Percentiles rank a stretch among this genome's conserved stretches.
phyloP scores from a whole-genome alignment of 2,888 invertebrate species.

The Therioaphis trifolii region DNA sequence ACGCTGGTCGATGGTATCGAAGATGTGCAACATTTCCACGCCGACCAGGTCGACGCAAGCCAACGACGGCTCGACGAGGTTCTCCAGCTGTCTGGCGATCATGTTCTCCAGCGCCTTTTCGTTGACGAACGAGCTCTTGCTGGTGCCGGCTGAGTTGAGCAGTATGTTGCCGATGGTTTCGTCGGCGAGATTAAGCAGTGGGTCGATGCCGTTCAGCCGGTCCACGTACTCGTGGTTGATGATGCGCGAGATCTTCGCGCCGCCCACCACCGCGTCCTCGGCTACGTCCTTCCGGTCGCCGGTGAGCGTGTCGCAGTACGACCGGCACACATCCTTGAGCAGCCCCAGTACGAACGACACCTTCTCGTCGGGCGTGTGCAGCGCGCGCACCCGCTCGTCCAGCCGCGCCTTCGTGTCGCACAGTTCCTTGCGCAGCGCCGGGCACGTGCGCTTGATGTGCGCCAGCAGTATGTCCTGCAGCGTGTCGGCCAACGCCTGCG shows the following conservation, averaged over 20 bases:
- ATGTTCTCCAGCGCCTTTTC: conserved; percentile 8
- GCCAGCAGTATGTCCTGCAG: conserved; percentile 31
- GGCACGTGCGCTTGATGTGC: conserved; percentile 41
- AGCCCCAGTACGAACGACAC: conserved; percentile 41
- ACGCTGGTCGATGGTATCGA: conserved; percentile 9
- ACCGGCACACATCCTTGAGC: conserved; percentile 37
- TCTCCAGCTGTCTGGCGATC: background rate
- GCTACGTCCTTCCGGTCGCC: conserved; percentile 31
- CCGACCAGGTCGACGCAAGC: background rate
- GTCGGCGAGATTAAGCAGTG: background rate
- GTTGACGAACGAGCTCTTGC: background rate
- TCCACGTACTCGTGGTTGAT: background rate
- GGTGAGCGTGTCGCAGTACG: conserved; percentile 37
- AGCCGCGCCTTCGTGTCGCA: conserved; percentile 1
- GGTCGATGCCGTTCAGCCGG: background rate
- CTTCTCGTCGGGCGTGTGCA: conserved; percentile 38
- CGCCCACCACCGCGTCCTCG: background rate
- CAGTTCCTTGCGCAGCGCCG: conserved; percentile 22
- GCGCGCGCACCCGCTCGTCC: conserved; percentile 19
- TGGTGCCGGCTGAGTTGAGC: conserved; percentile 12
- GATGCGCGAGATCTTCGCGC: background rate
- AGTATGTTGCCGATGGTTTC: background rate
- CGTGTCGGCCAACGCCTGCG: conserved; percentile 15
- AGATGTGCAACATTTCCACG: conserved; percentile 3
- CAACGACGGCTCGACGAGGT: background rate